phyloP scores from a whole-genome alignment of 2,888 invertebrate species.

The Choristoneura rosaceana region DNA sequence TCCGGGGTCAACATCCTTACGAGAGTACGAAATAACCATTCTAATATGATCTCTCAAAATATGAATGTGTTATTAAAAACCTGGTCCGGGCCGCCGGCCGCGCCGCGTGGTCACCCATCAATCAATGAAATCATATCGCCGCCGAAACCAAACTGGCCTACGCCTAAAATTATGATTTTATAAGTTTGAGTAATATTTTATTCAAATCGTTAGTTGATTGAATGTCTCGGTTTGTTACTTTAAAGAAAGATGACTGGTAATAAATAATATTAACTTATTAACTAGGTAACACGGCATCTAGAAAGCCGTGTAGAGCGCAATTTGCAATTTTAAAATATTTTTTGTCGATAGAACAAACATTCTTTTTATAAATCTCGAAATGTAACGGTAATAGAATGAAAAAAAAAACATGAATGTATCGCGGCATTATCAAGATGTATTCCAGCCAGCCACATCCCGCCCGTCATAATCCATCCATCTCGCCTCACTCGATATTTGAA shows the following conservation, averaged over 20 bases:
- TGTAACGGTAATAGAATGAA: constrained; percentile 45
- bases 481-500: constrained; percentile 80
- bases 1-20: constrained; percentile 80
- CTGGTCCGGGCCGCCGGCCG: constrained; percentile 32
- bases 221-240: constrained; percentile 71
- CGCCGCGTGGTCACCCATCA: constrained; percentile 83
- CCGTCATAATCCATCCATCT: constrained; percentile 76
- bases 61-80: constrained; percentile 39
- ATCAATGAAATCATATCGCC: constrained; percentile 83
- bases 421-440: constrained; percentile 65
- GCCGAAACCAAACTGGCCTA: constrained; percentile 72
- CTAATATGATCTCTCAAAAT: constrained; percentile 55
- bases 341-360: constrained; percentile 40
- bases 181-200: constrained; percentile 82
- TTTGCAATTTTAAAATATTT: constrained; percentile 41
- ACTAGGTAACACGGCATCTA: constrained; percentile 36
- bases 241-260: constrained; percentile 49
- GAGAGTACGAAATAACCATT: constrained; percentile 61
- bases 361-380: constrained; percentile 40
- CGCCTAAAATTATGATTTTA: constrained; percentile 79
- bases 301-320: constrained; percentile 27
- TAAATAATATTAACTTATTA: constrained; percentile 47
- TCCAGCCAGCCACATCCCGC: constrained; percentile 66
- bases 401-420: constrained; percentile 57
- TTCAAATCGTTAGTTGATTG: constrained; percentile 82